Conservation (phyloP, 53 echinoderm and acorn worm genomes). For the Pentamera pediparva region DNA sequence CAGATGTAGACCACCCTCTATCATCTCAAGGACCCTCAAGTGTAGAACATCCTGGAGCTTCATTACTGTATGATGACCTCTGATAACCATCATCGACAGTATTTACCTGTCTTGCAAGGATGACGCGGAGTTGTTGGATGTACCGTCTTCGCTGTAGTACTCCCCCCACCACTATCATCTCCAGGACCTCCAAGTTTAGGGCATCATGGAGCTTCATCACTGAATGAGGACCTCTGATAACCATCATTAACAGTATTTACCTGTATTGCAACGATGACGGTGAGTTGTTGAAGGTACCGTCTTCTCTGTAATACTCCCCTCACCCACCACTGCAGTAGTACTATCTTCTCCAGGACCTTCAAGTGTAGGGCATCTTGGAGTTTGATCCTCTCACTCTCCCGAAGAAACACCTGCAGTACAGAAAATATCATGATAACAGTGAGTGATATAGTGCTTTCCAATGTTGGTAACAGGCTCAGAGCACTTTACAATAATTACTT, state of each 20-base stretch:
- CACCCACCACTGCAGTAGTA: slow-evolving; percentile 84
- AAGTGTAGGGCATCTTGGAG: slow-evolving; percentile 84
- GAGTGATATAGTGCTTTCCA: too few relatives aligned
- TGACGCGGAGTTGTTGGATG: slow-evolving; percentile 50
- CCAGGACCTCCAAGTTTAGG: slow-evolving; percentile 62
- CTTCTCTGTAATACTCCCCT: slow-evolving; percentile 64
- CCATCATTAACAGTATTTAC: too few relatives aligned
- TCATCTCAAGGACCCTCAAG: slow-evolving; percentile 53
- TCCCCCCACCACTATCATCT: slow-evolving; percentile 71
- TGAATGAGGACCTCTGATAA: too few relatives aligned
- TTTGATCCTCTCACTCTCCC: slow-evolving; percentile 89
- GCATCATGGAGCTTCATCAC: slow-evolving; percentile 86
- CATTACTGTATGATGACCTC: too few relatives aligned
- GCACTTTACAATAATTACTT: too few relatives aligned
- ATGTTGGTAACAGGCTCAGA: too few relatives aligned
- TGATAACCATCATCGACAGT: too few relatives aligned
- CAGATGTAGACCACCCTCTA: too few relatives aligned
- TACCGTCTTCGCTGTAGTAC: slow-evolving; percentile 66
- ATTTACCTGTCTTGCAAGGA: slow-evolving; percentile 72
- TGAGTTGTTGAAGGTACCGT: slow-evolving; percentile 61
- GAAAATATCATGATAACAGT: too few relatives aligned
- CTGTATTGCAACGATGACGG: slow-evolving; percentile 69
- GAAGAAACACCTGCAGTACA: slow-evolving; percentile 63
- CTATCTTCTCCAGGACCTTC: slow-evolving; percentile 71
- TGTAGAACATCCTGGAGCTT: slow-evolving; percentile 88